Conservation (phyloP, 2,888 invertebrate genomes). For the Syrphus vitripennis region DNA sequence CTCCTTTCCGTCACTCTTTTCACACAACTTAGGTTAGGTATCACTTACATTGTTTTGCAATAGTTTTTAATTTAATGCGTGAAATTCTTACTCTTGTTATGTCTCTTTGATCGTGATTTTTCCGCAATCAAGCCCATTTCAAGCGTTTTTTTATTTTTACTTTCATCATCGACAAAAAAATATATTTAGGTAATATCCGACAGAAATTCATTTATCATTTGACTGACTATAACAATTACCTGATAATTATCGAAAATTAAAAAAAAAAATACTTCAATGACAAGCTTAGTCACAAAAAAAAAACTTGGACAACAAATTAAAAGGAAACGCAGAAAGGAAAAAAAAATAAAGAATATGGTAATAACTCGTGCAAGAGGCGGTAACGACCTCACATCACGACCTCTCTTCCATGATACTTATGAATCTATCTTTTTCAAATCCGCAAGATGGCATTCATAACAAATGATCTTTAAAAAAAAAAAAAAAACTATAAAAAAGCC, state of each 20-base stretch:
- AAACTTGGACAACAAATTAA: slow-evolving; percentile 47
- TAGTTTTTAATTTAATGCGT: neutral
- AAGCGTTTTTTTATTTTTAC: neutral
- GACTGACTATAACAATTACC: slow-evolving; percentile 57
- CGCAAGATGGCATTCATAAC: slow-evolving; percentile 65
- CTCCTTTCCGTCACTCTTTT: too few species aligned
- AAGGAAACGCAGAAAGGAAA: slow-evolving; percentile 3
- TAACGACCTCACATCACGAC: slow-evolving; percentile 69
- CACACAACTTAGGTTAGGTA: too few species aligned
- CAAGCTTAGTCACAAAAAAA: slow-evolving; percentile 11
- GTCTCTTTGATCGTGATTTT: neutral
- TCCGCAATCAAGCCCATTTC: neutral
- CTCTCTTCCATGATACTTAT: slow-evolving; percentile 38
- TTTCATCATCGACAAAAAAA: neutral
- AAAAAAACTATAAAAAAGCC: neutral
- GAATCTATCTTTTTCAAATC: slow-evolving; percentile 37
- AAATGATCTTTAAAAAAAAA: slow-evolving; percentile 55
- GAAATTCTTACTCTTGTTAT: neutral
- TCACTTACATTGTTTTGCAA: too few species aligned
- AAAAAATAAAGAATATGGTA: slow-evolving; percentile 1
- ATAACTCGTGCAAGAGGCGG: slow-evolving; percentile 67
- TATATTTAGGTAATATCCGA: slow-evolving; percentile 47
- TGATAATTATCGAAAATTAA: slow-evolving; percentile 60
- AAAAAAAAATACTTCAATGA: slow-evolving; percentile 34
- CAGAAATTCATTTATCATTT: slow-evolving; percentile 56